phyloP scores from a whole-genome alignment of 2,113 vertebrate species.

The Ammodytes dubius region DNA sequence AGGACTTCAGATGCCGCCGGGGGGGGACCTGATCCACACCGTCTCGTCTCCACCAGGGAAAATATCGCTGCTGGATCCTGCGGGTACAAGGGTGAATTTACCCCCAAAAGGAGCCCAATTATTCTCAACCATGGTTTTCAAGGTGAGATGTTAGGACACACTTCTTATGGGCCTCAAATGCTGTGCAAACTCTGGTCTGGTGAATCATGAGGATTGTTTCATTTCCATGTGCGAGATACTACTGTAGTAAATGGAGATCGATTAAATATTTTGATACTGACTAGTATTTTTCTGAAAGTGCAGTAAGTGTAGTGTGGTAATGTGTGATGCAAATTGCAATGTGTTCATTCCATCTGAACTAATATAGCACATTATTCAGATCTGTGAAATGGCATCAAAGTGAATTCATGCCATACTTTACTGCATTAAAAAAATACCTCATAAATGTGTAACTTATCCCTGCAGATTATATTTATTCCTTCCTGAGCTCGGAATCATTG shows the following conservation, averaged over 20 bases:
- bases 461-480: not conserved
- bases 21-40: too few species aligned
- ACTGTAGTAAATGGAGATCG: not conserved
- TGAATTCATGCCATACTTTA: not conserved
- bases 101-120: conserved; percentile 22
- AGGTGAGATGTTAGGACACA: conserved; percentile 25
- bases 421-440: not conserved
- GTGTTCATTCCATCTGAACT: too few species aligned
- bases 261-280: not conserved
- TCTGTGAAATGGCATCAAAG: conserved; percentile 10
- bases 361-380: not conserved
- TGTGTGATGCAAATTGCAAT: not conserved
- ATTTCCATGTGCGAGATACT: not conserved
- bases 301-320: not conserved
- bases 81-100: not conserved
- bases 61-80: not conserved
- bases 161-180: not conserved
- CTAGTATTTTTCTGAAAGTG: not conserved
- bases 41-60: too few species aligned
- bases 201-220: not conserved
- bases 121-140: not conserved
- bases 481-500: not conserved
- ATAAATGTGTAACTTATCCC: not conserved
- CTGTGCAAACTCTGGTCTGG: not conserved
- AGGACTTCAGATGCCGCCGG: too few species aligned